phyloP scores from a whole-genome alignment of 2,113 vertebrate species.

The Cynoglossus semilaevis region DNA sequence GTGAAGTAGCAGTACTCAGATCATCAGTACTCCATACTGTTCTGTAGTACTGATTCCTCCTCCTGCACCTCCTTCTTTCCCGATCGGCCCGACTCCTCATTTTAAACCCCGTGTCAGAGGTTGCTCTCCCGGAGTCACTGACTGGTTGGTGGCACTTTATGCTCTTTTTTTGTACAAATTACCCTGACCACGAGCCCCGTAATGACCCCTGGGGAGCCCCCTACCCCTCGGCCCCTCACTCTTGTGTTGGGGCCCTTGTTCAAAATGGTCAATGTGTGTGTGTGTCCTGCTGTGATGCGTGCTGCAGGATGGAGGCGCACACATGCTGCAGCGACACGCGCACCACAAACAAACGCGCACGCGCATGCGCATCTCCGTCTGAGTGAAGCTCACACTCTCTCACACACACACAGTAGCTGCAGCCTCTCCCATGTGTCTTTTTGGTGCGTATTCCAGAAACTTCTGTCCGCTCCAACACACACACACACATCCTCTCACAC shows the following conservation, averaged over 20 bases:
- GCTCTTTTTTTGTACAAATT: too few relatives aligned
- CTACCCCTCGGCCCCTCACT: too few relatives aligned
- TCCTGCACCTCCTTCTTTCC: too few relatives aligned
- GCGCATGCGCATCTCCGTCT: constrained; percentile 28
- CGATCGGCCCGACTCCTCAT: too few relatives aligned
- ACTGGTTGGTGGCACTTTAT: too few relatives aligned
- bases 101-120: too few relatives aligned
- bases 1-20: too few relatives aligned
- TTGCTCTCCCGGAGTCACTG: too few relatives aligned
- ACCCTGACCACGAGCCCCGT: too few relatives aligned
- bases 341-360: constrained; percentile 8
- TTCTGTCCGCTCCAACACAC: constrained; percentile 37
- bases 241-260: constrained; percentile 43
- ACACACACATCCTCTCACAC: constrained; percentile 27
- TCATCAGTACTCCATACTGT: too few relatives aligned
- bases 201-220: too few relatives aligned
- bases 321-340: constrained; percentile 51
- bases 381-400: not conserved
- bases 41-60: too few relatives aligned
- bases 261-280: constrained; percentile 32
- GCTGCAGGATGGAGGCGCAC: constrained; percentile 60
- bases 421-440: constrained; percentile 18
- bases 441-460: constrained; percentile 42
- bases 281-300: constrained; percentile 62
- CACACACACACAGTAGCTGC: constrained; percentile 58